Evolutionary conservation across 2,888 invertebrate genomes (phyloP).

Genomic region (Hydriomena furcata): DNA sequence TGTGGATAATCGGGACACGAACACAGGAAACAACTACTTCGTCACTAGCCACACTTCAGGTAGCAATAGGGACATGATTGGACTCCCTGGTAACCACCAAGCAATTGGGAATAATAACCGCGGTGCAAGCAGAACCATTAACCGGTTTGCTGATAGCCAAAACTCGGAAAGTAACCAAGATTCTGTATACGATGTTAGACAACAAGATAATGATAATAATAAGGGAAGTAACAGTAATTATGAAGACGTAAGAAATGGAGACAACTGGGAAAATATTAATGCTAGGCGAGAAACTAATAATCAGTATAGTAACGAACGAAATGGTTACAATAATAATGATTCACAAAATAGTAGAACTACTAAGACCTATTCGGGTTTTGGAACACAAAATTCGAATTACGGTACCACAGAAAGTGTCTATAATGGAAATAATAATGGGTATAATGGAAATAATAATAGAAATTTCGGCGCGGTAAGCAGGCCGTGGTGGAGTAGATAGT

Average conservation of each 20-base stretch:
- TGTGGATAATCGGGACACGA: conserved; percentile 6
- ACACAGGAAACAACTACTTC: conserved; percentile 7
- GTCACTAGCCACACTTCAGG: conserved; percentile 18
- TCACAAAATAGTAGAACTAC: not conserved
- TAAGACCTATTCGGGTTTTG: conserved; percentile 14
- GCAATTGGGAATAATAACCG: conserved; percentile 7
- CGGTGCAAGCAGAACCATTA: not conserved
- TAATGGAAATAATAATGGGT: conserved; percentile 20
- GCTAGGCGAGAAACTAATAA: conserved; percentile 1
- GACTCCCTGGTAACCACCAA: conserved; percentile 20
- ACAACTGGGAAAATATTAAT: not conserved
- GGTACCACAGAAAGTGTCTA: conserved; percentile 18
- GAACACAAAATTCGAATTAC: conserved; percentile 17
- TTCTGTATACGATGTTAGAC: not conserved
- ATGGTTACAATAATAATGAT: conserved; percentile 12
- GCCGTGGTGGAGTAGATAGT: conserved; percentile 27
- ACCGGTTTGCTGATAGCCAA: conserved; percentile 10
- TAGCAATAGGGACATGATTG: not conserved
- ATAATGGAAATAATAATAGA: conserved; percentile 16
- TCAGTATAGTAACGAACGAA: conserved; percentile 8
- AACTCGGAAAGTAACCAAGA: conserved; percentile 12
- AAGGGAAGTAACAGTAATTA: conserved; percentile 10
- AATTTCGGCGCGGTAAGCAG: conserved; percentile 3
- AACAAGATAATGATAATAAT: conserved; percentile 1
- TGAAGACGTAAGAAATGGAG: not conserved